Conservation (phyloP, 1,140 invertebrate species). For the Drosophila bifasciata region DNA sequence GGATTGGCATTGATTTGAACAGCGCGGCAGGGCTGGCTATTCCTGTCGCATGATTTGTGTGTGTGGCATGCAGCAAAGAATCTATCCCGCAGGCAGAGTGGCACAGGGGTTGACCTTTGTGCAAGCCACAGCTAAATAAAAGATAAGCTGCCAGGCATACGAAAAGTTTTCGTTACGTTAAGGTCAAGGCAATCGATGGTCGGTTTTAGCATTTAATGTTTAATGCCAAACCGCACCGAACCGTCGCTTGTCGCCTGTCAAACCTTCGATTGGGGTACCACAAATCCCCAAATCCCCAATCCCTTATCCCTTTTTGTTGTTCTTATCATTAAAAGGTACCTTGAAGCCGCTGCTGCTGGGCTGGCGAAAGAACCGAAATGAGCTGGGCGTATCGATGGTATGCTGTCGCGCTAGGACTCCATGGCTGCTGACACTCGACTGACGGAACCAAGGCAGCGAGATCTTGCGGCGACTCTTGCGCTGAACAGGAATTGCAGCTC, state of each 20-base stretch:
- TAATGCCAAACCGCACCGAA: slow-evolving; percentile 25
- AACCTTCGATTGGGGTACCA: not conserved
- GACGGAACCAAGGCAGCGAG: slow-evolving; percentile 94
- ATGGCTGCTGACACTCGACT: slow-evolving; percentile 89
- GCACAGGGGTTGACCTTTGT: slow-evolving; percentile 31
- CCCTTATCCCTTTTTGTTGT: not conserved
- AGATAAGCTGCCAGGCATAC: slow-evolving; percentile 36
- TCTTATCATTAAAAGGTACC: slow-evolving; percentile 62
- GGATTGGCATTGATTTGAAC: slow-evolving; percentile 25
- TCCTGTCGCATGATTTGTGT: slow-evolving; percentile 40
- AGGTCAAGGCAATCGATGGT: slow-evolving; percentile 53
- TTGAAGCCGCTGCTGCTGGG: slow-evolving; percentile 84
- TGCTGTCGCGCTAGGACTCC: slow-evolving; percentile 91
- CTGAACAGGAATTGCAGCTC: slow-evolving; percentile 84
- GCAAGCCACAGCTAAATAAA: slow-evolving; percentile 50
- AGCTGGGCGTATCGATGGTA: slow-evolving; percentile 94
- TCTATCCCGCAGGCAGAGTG: slow-evolving; percentile 20
- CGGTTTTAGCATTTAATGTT: slow-evolving; percentile 53
- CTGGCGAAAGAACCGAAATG: slow-evolving; percentile 86
- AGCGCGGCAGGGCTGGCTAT: slow-evolving; percentile 7
- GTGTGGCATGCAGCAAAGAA: slow-evolving; percentile 7
- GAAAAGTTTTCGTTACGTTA: slow-evolving; percentile 25
- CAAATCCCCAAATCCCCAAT: too few species aligned
- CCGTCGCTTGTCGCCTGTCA: slow-evolving; percentile 14
- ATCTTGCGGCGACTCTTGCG: slow-evolving; percentile 91